phyloP scores from a whole-genome alignment of 2,888 invertebrate genomes.

The Drosophila quinaria region DNA sequence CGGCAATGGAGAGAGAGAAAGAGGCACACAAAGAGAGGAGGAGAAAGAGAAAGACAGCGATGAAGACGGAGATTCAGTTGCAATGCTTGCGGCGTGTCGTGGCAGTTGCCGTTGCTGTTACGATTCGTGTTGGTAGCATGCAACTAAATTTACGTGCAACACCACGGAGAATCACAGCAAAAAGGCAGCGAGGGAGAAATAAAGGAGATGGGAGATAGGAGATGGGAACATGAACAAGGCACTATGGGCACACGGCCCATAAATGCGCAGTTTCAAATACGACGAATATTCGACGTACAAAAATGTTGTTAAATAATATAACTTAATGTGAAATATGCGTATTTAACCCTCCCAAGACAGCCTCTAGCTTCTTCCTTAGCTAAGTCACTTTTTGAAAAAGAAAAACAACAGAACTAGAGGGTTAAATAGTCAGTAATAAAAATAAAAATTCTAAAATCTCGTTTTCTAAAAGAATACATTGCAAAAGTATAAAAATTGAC shows the following conservation, averaged over 20 bases:
- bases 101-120: slow-evolving; percentile 20
- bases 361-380: no score
- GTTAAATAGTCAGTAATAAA: no score
- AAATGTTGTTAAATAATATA: no score
- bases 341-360: no score
- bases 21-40: neutral
- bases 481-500: no score
- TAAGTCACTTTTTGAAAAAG: no score
- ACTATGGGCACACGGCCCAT: neutral
- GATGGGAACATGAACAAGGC: neutral
- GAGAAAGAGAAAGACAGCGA: neutral
- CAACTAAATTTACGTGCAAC: slow-evolving; percentile 49
- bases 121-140: slow-evolving; percentile 41
- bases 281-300: no score
- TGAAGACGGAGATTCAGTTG: slow-evolving; percentile 14
- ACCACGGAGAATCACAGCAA: slow-evolving; percentile 26
- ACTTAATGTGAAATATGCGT: no score
- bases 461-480: no score
- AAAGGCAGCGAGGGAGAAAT: neutral
- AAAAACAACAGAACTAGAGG: no score
- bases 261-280: no score
- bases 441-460: no score
- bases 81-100: slow-evolving; percentile 14
- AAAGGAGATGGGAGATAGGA: neutral
- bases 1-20: neutral